phyloP scores from a whole-genome alignment of 2,888 invertebrate species.

The Agrilus biguttatus region DNA sequence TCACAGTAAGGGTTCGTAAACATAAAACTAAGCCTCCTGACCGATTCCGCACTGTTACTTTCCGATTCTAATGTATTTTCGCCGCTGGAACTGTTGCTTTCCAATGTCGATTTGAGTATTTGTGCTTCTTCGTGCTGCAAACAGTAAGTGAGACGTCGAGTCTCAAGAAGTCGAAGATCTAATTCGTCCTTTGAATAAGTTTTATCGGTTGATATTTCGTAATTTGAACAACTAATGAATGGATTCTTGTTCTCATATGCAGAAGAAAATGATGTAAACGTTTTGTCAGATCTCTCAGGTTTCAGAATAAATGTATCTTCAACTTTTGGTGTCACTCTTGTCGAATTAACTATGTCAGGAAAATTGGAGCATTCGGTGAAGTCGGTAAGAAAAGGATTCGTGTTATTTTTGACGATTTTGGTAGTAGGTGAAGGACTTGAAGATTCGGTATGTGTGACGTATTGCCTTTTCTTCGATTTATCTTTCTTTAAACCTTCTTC shows the following conservation, averaged over 20 bases:
- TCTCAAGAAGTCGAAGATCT: too few relatives aligned
- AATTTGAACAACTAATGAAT: not conserved
- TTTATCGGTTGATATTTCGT: not conserved
- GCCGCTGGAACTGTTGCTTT: not conserved
- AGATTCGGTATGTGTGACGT: conserved; percentile 30
- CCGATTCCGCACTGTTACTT: not conserved
- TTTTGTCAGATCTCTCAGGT: not conserved
- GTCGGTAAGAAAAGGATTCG: not conserved
- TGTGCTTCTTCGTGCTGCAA: not conserved
- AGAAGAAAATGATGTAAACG: not conserved
- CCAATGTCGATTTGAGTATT: conserved; percentile 3
- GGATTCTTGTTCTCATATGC: not conserved
- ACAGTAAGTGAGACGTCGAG: too few relatives aligned
- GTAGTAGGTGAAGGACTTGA: conserved; percentile 24
- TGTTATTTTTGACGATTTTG: too few relatives aligned
- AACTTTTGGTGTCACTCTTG: conserved; percentile 1
- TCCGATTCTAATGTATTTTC: too few relatives aligned
- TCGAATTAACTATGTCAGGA: conserved; percentile 6
- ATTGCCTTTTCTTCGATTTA: conserved; percentile 3
- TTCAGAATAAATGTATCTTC: conserved; percentile 1
- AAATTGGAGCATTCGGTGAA: conserved; percentile 6
- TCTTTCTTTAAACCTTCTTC: conserved; percentile 15
- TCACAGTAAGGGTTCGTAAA: not conserved
- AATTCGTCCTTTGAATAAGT: not conserved
- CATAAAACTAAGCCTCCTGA: not conserved